Conservation (phyloP, 2,888 invertebrate species). For the Tanytarsus gracilentus region DNA sequence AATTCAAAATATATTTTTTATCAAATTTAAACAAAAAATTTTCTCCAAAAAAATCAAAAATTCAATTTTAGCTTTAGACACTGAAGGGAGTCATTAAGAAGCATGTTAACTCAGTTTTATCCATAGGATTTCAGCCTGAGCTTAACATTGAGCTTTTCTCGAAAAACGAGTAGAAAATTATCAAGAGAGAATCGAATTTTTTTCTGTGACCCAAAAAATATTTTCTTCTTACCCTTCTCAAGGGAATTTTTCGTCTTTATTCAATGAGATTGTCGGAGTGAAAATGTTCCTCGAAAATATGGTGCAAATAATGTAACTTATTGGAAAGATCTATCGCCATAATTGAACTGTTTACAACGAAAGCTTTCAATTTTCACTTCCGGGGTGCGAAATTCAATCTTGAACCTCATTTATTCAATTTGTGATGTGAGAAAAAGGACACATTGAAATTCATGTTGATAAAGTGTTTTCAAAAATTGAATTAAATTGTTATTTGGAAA, state of each 20-base stretch:
- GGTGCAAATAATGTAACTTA: neutral
- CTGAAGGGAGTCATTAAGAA: too few species aligned
- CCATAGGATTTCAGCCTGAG: neutral
- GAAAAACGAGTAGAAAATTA: neutral
- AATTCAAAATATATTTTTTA: too few species aligned
- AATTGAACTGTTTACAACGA: constrained; percentile 2
- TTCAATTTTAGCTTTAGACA: too few species aligned
- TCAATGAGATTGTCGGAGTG: neutral
- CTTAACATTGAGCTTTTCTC: neutral
- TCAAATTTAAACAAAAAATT: too few species aligned
- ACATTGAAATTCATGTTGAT: too few species aligned
- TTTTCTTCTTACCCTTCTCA: neutral
- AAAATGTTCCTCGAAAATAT: constrained; percentile 4
- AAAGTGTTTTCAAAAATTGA: too few species aligned
- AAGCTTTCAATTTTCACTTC: too few species aligned
- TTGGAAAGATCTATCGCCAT: neutral
- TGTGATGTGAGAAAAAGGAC: too few species aligned
- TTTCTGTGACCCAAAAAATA: neutral
- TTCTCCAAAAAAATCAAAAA: too few species aligned
- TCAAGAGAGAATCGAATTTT: neutral
- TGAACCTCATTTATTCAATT: too few species aligned
- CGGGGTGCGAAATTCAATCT: too few species aligned
- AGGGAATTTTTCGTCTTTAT: neutral
- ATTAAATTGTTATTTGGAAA: too few species aligned
- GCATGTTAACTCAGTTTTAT: neutral